phyloP scores from a whole-genome alignment of 2,113 vertebrate species.

The Jaculus jaculus region DNA sequence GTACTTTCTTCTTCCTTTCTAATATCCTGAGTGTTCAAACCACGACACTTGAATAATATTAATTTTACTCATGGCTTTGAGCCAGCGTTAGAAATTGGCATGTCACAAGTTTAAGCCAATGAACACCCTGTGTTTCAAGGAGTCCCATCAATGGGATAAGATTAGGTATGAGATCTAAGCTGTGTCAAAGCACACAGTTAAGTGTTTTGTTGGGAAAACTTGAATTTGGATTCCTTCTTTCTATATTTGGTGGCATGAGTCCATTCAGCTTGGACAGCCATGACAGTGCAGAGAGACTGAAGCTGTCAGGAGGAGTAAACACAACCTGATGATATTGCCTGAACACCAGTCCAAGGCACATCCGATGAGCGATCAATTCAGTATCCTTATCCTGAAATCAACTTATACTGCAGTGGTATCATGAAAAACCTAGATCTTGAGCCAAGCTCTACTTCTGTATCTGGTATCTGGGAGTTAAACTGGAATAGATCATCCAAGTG shows the following conservation, averaged over 20 bases:
- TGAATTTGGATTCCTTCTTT: background rate
- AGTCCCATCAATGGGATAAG: background rate
- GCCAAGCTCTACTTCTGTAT: background rate
- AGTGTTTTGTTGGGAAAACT: background rate
- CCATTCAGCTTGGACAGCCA: background rate
- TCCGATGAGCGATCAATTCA: background rate
- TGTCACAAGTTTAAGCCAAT: background rate
- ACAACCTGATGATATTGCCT: background rate
- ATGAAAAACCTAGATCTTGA: background rate
- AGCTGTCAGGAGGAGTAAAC: background rate
- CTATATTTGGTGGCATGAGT: background rate
- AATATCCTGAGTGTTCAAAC: background rate
- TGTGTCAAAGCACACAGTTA: background rate
- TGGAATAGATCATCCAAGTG: background rate
- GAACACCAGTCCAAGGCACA: background rate
- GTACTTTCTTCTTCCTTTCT: background rate
- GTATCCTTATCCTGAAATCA: background rate
- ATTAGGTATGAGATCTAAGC: background rate
- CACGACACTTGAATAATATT: background rate
- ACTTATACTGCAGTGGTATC: background rate
- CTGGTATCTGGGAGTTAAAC: background rate
- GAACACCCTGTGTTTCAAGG: background rate
- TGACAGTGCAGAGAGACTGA: background rate
- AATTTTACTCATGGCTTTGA: background rate
- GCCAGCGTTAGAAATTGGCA: background rate